phyloP scores from a whole-genome alignment of 2,797 vertebrate genomes.

The Chiroxiphia lanceolata region DNA sequence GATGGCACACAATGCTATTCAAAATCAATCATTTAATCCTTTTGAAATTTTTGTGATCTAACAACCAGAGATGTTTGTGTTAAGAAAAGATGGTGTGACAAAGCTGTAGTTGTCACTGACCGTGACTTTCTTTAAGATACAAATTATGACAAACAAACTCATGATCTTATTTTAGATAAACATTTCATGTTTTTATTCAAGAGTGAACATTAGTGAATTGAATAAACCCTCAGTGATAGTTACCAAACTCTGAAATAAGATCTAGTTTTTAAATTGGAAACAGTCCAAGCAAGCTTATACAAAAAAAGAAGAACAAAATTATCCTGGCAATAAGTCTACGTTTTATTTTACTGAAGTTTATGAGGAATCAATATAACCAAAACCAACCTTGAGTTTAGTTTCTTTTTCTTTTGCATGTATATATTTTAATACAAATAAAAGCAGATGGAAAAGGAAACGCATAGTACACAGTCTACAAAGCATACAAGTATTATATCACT shows the following conservation, averaged over 20 bases:
- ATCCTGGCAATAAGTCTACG: conserved; percentile 26
- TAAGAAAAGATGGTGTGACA: neutral
- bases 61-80: neutral
- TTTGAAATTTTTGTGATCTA: conserved; percentile 6
- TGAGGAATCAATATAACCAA: neutral
- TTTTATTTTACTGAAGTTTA: conserved; percentile 65
- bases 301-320: conserved; percentile 48
- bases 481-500: conserved; percentile 31
- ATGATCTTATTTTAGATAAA: conserved; percentile 56
- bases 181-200: conserved; percentile 42
- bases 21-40: conserved; percentile 12
- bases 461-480: conserved; percentile 17
- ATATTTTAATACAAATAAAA: conserved; percentile 50
- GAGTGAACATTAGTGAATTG: conserved; percentile 53
- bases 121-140: conserved; percentile 47
- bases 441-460: conserved; percentile 46
- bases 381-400: neutral
- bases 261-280: conserved; percentile 67
- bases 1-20: neutral
- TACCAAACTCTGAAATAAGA: conserved; percentile 25
- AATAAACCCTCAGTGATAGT: conserved; percentile 54
- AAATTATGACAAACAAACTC: conserved; percentile 27
- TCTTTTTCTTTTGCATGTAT: conserved; percentile 9
- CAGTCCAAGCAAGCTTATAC: neutral
- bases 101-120: neutral